A percentile compares a stretch with the other conserved stretches of the same genome.
Evolutionary conservation across 2,888 invertebrate genomes (phyloP).

Genomic region (Leucozona laternaria): DNA sequence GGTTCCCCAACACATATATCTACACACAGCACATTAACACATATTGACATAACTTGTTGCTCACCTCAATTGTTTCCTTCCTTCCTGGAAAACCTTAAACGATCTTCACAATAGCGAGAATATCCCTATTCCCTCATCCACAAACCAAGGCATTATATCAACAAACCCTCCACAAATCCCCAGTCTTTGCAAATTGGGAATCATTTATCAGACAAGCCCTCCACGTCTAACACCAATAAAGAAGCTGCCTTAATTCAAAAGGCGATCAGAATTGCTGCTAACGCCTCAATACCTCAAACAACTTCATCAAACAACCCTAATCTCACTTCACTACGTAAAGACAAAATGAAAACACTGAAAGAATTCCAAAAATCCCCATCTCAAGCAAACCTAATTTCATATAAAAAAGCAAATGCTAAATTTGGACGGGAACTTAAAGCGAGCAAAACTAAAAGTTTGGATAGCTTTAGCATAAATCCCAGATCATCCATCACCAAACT

Average conservation of each 20-base stretch:
- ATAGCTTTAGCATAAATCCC: background rate
- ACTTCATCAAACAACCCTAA: background rate
- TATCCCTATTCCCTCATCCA: conserved; percentile 2
- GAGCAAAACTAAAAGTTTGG: background rate
- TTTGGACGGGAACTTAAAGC: background rate
- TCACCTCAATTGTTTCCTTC: conserved; percentile 31
- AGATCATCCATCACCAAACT: background rate
- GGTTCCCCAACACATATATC: conserved; percentile 38
- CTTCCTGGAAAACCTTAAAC: background rate
- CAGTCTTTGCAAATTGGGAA: conserved; percentile 15
- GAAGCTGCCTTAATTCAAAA: conserved; percentile 5
- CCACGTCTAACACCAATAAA: background rate
- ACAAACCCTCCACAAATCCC: background rate
- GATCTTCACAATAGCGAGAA: too few relatives aligned
- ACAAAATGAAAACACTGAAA: background rate
- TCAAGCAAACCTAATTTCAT: background rate
- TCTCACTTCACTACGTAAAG: background rate
- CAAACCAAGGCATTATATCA: background rate
- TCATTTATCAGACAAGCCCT: background rate
- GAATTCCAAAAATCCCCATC: background rate
- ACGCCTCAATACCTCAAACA: background rate
- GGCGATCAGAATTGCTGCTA: background rate
- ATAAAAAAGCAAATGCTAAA: background rate
- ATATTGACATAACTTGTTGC: conserved; percentile 38
- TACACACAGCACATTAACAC: conserved; percentile 33